Evolutionary conservation across 2,888 invertebrate genomes (phyloP), one percentile per base, ranked within the genome.

Genomic region (Sarcophaga rosellei): DNA sequence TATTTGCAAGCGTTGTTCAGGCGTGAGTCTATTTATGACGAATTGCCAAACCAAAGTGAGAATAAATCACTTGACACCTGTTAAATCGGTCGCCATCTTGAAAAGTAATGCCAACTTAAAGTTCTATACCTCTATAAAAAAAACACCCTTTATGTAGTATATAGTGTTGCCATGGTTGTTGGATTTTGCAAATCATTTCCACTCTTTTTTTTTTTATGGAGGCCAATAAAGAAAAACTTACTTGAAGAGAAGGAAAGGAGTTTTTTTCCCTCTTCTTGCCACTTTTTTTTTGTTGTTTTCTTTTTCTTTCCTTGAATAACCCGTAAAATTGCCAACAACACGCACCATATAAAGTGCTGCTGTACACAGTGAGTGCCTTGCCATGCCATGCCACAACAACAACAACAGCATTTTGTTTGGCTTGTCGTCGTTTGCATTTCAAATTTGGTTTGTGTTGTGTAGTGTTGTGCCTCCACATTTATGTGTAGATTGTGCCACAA

Each of bases 381-480:
- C 35, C 35, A 35, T 10, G 35, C 35, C 35, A 35, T 3, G 3
- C 35, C 1, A 35, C 8, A 35, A 8, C 35, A 35, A 10, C 35
- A 35, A 10, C 35, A 53, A 17, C 17, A 53, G 53, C 4, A 53
- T 53, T 86, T 78, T 81, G 78, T 79, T 84, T 86, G 86, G 70
- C 84, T 86, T 84, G 84, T 35, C 8, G 35, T 86, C 8, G 35
- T 86, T 86, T 84, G 84, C 81, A 86, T 84, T 86, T 84, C 68
- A 86, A 86, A 86, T 86, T 86, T 76, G 79, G 79, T 87, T 17
- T 86, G 73, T 83, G 85, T 81, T 87, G 15, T 86, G 70, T n/a
- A n/a, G n/a, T n/a, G n/a, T n/a, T n/a, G n/a, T 83, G 85, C 88
- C 83, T 78, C 62, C 72, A 74, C 69, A 53, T 72, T 68, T 66